Conservation (phyloP, 2,113 vertebrate genomes). For the Lethenteron reissneri region DNA sequence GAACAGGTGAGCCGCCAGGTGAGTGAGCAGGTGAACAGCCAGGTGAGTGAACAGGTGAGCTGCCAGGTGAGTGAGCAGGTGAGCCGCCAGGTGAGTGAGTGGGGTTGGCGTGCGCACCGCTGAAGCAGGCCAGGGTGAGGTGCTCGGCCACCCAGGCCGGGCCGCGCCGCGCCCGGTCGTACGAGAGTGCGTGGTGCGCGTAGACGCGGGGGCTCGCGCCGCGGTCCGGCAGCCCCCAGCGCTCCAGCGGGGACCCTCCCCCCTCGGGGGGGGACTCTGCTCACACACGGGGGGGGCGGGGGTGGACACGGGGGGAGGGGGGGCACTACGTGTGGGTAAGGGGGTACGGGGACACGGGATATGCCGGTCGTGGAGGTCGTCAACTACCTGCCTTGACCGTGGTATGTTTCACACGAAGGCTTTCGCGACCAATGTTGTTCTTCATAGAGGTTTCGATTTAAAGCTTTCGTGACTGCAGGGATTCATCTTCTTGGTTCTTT, state of each 20-base stretch:
- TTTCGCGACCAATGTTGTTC: no score
- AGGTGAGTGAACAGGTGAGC: not conserved
- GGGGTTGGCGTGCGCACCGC: constrained; percentile 22
- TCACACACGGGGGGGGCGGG: constrained; percentile 16
- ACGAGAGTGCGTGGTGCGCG: constrained; percentile 42
- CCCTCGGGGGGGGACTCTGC: constrained; percentile 8
- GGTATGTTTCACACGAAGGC: no score
- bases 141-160: constrained; percentile 56
- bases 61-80: not conserved
- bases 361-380: constrained; percentile 6
- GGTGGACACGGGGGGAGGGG: not conserved
- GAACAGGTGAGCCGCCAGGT: not conserved
- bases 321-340: not conserved
- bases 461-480: no score
- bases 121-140: constrained; percentile 29
- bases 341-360: not conserved
- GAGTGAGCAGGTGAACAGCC: constrained; percentile 9
- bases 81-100: not conserved
- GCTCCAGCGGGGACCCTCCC: constrained; percentile 22
- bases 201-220: constrained; percentile 32
- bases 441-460: no score
- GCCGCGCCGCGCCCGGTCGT: constrained; percentile 35
- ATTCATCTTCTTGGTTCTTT: no score
- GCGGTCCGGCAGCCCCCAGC: constrained; percentile 34
- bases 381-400: not conserved